Conservation (phyloP, 2,888 invertebrate genomes). For the Cotesia congregata region DNA sequence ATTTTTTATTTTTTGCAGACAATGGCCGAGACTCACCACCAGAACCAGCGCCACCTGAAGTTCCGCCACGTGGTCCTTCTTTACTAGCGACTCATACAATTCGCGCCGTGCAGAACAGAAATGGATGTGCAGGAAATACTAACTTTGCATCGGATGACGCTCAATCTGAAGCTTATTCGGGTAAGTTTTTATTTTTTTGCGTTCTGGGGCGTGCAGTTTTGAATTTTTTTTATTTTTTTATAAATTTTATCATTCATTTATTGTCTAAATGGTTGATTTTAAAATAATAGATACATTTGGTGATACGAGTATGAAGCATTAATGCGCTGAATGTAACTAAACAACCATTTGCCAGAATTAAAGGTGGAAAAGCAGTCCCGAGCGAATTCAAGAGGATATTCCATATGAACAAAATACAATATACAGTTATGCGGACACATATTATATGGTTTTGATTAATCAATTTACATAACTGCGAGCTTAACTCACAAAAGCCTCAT, state of each 20-base stretch:
- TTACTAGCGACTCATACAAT: slow-evolving; percentile 74
- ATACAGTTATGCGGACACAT: slow-evolving; percentile 26
- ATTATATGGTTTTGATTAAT: slow-evolving; percentile 46
- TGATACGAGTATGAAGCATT: slow-evolving; percentile 56
- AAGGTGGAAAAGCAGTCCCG: slow-evolving; percentile 14
- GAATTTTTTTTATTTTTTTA: background rate
- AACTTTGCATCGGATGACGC: slow-evolving; percentile 70
- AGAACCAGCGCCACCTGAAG: slow-evolving; percentile 88
- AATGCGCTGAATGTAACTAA: slow-evolving; percentile 56
- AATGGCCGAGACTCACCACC: slow-evolving; percentile 83
- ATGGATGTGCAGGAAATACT: slow-evolving; percentile 59
- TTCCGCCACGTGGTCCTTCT: slow-evolving; percentile 88
- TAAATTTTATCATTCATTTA: background rate
- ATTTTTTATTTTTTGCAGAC: slow-evolving; percentile 62
- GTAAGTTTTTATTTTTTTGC: slow-evolving; percentile 48
- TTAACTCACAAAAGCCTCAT: slow-evolving; percentile 52
- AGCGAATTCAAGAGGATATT: background rate
- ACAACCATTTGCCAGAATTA: slow-evolving; percentile 53
- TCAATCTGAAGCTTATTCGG: slow-evolving; percentile 60
- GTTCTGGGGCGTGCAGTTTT: too few relatives aligned
- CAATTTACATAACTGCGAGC: slow-evolving; percentile 58
- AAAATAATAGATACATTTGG: too few relatives aligned
- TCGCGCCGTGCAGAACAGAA: slow-evolving; percentile 72
- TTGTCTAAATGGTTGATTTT: too few relatives aligned
- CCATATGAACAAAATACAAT: slow-evolving; percentile 16